Evolutionary conservation across 2,797 vertebrate species (phyloP), one percentile per base, ranked within the genome.

Genomic region (Liparis tanakae): DNA sequence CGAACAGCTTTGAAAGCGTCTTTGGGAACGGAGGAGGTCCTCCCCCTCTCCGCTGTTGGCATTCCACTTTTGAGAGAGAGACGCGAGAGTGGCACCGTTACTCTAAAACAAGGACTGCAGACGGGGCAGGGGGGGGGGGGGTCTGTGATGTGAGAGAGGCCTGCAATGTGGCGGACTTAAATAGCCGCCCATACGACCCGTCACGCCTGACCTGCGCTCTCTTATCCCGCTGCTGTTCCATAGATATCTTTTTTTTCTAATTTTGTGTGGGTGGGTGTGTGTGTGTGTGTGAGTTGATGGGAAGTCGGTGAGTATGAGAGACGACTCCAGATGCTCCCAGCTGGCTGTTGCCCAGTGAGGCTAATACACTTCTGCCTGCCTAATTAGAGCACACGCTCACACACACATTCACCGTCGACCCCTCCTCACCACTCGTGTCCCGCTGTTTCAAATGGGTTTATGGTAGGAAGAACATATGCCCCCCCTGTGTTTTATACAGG

Each of bases 291-390:
- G 81, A 74, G 77, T 41, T 70, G 78, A 1, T 50, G 73, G 78
- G 68, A 83, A 78, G 80, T 78, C 74, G 82, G 69, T 73, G 74
- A 87, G 83, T 82, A 86, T 91, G 88, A 91, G 88, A 86, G 87
- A 90, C 79, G 66, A 79, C 84, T 92, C 90, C 92, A 93, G 91
- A 94, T 94, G 92, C 90, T 91, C 89, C 84, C 88, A 85, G 87
- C 91, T 93, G 90, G 91, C 89, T 83, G 89, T 76, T 85, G 85
- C 91, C 91, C 89, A 89, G 87, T 82, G 89, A 91, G 89, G 88
- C 90, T 92, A 90, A 89, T 87, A 85, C 80, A 88, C 80, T 84
- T 74, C 88, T 89, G 88, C 87, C 91, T 89, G 84, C 86, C 87
- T 92, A 93, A 92, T 93, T 92, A 92, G 84, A 87, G 84, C 72